Evolutionary conservation across 2,888 invertebrate species (phyloP).

Genomic region (Sussaba pulchella): DNA sequence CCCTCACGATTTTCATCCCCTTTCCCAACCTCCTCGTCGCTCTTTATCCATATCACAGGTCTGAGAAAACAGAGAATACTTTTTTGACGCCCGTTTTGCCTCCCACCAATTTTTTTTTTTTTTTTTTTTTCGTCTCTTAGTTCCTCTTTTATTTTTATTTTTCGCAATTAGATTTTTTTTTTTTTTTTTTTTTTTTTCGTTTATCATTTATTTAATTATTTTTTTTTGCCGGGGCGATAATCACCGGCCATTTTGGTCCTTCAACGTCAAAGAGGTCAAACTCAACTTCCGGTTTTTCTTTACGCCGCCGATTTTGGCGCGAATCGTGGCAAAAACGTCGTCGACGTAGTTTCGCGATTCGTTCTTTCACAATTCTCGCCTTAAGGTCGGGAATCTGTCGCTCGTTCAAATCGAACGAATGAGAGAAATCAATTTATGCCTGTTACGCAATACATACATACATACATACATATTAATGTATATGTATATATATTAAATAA

Average conservation of each 20-base stretch:
- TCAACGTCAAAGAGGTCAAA: slow-evolving; percentile 37
- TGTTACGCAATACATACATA: slow-evolving; percentile 18
- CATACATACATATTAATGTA: neutral
- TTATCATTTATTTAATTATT: neutral
- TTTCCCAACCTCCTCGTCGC: slow-evolving; percentile 40
- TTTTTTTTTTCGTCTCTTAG: slow-evolving; percentile 19
- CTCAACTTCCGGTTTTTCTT: slow-evolving; percentile 14
- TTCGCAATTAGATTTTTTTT: neutral
- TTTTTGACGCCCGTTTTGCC: slow-evolving; percentile 61
- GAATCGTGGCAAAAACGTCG: slow-evolving; percentile 19
- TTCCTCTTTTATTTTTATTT: slow-evolving; percentile 37
- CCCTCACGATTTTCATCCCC: slow-evolving; percentile 9
- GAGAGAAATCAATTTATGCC: slow-evolving; percentile 26
- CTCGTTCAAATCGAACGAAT: slow-evolving; percentile 18
- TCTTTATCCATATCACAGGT: slow-evolving; percentile 79
- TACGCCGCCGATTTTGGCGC: slow-evolving; percentile 10
- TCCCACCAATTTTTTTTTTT: slow-evolving; percentile 52
- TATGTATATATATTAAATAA: slow-evolving; percentile 27
- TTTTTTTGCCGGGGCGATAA: slow-evolving; percentile 31
- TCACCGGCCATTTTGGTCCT: slow-evolving; percentile 53
- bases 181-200: slow-evolving; percentile 8
- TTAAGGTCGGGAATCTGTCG: neutral
- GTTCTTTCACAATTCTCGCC: neutral
- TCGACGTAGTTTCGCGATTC: slow-evolving; percentile 15
- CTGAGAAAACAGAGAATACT: slow-evolving; percentile 76